Conservation (phyloP, 2,113 vertebrate genomes). For the Phrynocephalus versicolor region DNA sequence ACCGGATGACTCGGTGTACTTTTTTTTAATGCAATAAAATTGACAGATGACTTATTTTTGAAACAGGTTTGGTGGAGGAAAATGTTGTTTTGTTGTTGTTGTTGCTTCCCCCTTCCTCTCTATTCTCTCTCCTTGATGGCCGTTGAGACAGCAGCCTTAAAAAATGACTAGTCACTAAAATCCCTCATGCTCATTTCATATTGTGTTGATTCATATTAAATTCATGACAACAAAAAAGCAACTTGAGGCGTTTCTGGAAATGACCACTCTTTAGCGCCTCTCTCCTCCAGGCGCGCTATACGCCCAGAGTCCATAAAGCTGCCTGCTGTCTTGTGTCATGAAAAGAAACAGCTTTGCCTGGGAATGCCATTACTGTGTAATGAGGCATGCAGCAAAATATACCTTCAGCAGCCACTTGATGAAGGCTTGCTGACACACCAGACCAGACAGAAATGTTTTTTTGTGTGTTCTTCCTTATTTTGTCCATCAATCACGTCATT, state of each 20-base stretch:
- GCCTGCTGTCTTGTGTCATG: slow-evolving; percentile 89
- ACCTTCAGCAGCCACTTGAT: slow-evolving; percentile 90
- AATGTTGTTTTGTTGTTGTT: slow-evolving; percentile 65
- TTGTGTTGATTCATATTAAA: slow-evolving; percentile 84
- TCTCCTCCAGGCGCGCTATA: slow-evolving; percentile 81
- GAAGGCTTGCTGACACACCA: slow-evolving; percentile 89
- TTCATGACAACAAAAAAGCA: slow-evolving; percentile 82
- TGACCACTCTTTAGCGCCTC: slow-evolving; percentile 80
- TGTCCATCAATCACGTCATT: slow-evolving; percentile 95
- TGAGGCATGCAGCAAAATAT: slow-evolving; percentile 91
- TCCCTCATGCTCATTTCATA: slow-evolving; percentile 81
- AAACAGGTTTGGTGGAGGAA: slow-evolving; percentile 79
- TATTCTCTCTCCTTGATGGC: slow-evolving; percentile 63
- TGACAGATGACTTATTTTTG: slow-evolving; percentile 80
- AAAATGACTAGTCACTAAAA: slow-evolving; percentile 82
- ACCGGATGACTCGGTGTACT: slow-evolving; percentile 70
- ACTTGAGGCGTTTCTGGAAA: slow-evolving; percentile 84
- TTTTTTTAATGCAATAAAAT: slow-evolving; percentile 79
- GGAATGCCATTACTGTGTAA: slow-evolving; percentile 92
- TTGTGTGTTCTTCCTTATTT: slow-evolving; percentile 88
- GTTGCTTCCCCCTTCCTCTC: slow-evolving; percentile 28
- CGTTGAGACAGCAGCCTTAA: slow-evolving; percentile 79
- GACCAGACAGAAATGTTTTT: slow-evolving; percentile 86
- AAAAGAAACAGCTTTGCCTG: slow-evolving; percentile 88
- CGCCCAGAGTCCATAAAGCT: slow-evolving; percentile 86